A percentile compares a stretch with the other conserved stretches of the same genome.
Evolutionary conservation across 2,113 vertebrate species (phyloP).

Genomic region (Salvelinus alpinus): DNA sequence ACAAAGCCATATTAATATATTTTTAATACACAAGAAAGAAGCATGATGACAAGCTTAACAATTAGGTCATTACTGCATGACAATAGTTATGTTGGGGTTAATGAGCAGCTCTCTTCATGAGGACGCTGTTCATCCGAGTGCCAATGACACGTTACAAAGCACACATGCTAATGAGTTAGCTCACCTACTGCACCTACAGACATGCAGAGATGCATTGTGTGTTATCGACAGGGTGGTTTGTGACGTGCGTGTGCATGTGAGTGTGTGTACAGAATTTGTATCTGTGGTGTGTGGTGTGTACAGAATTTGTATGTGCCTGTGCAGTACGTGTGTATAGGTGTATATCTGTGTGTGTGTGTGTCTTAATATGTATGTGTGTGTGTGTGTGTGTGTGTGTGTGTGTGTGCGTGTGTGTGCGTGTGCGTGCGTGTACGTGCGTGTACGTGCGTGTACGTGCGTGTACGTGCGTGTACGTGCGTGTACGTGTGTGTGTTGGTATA

Average conservation of each 20-base stretch:
- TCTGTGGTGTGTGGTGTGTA: constrained; percentile 3
- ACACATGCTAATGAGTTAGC: constrained; percentile 66
- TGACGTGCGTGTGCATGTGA: neutral
- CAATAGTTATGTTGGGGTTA: constrained; percentile 69
- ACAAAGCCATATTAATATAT: neutral
- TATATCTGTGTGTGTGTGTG: constrained; percentile 9
- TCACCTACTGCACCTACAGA: constrained; percentile 36
- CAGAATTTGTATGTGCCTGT: constrained; percentile 12
- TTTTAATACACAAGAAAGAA: neutral
- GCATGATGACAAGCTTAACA: constrained; percentile 69
- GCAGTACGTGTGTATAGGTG: constrained; percentile 28
- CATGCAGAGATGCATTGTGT: neutral
- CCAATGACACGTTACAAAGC: constrained; percentile 62
- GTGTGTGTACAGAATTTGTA: neutral
- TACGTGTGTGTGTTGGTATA: neutral
- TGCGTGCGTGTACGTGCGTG: neutral
- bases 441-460: neutral
- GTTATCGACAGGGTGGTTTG: neutral
- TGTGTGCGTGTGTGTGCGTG: neutral
- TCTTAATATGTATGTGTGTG: constrained; percentile 18
- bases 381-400: neutral
- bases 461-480: neutral
- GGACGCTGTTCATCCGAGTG: constrained; percentile 54
- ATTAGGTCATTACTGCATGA: constrained; percentile 71
- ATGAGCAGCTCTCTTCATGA: constrained; percentile 58